Evolutionary conservation across 2,888 invertebrate species (phyloP).

Genomic region (Seira sanloemensis): DNA sequence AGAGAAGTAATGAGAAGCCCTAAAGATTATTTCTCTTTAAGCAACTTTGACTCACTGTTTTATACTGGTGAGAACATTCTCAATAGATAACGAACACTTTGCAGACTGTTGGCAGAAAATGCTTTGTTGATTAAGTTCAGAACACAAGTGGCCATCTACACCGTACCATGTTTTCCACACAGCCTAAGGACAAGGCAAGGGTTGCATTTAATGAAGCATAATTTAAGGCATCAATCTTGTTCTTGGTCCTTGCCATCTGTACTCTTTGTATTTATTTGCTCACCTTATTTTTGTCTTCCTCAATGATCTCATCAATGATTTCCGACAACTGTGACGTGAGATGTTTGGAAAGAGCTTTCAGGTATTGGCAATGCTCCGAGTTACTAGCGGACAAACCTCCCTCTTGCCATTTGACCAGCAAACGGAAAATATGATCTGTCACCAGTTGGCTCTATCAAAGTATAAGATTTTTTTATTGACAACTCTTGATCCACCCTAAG

Average conservation of each 20-base stretch:
- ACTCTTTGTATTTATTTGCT: no score
- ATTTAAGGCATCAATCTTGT: no score
- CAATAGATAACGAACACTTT: slow-evolving; percentile 83
- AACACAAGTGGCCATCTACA: slow-evolving; percentile 79
- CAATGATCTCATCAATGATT: slow-evolving; percentile 83
- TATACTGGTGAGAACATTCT: slow-evolving; percentile 82
- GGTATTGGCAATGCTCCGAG: slow-evolving; percentile 81
- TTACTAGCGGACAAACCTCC: slow-evolving; percentile 74
- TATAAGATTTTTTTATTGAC: not conserved
- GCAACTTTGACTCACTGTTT: slow-evolving; percentile 80
- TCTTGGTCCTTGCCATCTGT: no score
- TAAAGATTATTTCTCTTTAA: no score
- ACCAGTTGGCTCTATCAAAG: slow-evolving; percentile 81
- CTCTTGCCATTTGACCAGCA: slow-evolving; percentile 79
- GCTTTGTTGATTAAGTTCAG: slow-evolving; percentile 85
- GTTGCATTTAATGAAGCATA: no score
- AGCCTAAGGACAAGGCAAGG: slow-evolving; percentile 68
- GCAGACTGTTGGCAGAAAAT: slow-evolving; percentile 84
- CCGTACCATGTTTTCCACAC: slow-evolving; percentile 81
- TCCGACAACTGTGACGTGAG: slow-evolving; percentile 83
- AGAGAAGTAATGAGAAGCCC: not conserved
- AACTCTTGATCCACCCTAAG: no score
- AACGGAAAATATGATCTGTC: slow-evolving; percentile 84
- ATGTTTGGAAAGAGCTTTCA: slow-evolving; percentile 81
- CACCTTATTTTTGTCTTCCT: slow-evolving; percentile 80